Base-by-base conservation (phyloP, 2,797 vertebrate genomes). In the Lepilemur septentrionalis region DNA sequence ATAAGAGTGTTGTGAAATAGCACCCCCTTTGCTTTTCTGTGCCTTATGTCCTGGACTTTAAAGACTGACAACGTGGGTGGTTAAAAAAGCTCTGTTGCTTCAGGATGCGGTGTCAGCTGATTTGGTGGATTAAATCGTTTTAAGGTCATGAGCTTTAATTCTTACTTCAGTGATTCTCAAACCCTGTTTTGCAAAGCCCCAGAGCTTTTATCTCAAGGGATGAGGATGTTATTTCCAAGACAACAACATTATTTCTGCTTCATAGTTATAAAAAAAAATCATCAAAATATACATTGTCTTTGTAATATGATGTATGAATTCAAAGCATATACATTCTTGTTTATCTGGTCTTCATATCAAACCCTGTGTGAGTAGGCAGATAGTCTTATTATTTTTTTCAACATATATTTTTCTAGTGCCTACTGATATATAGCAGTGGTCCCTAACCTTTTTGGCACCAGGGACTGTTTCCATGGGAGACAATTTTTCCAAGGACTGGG, bases 121-220 rank as follows among this genome's bases (percentile, higher is more conserved):
- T 52, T 92, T 50, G 55, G n/a, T 55, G 75, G 89, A 93, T 97
- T 95, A 87, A 91, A 46, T 84, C 5, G 8, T 84, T 96, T 97
- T 89, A 87, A 97, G 94, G 96, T 96, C 95, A 93, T 61, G 82
- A 91, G 93, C 93, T 95, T 95, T 84, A 75, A 87, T 88, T 97
- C 90, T 93, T 91, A 69, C 88, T 96, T 93, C 52, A 79, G 72
- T 89, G 79, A 70, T 88, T 96, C 93, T 86, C 86, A 78, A 61
- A 59, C 82, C 65, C 88, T 85, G 86, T 85, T 96, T 89, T 87
- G 52, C 76, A 87, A 95, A 96, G 69, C 52, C 75, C 38, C 13
- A 82, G 95, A 92, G 93, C 89, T 83, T 80, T 91, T 69, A 82
- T 72, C 84, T 82, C 70, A 78, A 93, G 76, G 86, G 81, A 18